Evolutionary conservation across 2,113 vertebrate genomes (phyloP), one percentile per base, ranked within the genome.

Genomic region (Paedocypris sp.): DNA sequence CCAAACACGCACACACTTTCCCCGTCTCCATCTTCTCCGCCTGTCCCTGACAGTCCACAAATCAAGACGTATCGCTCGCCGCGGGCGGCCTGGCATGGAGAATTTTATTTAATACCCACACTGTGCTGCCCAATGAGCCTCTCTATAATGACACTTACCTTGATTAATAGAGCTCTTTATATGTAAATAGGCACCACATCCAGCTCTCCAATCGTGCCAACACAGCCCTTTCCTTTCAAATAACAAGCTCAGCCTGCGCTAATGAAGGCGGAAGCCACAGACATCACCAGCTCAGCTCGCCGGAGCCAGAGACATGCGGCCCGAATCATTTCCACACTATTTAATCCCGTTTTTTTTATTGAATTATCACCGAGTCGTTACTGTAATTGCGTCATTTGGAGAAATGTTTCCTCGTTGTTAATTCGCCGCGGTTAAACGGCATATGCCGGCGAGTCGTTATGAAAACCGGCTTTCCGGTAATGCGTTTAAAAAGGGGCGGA

Each of bases 131-230:
- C 91, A 94, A 90, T 91, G 93, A 93, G 90, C 89, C 90, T 77
- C 82, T 85, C 84, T 88, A 85, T 91, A 92, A 94, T 91, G 92
- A 92, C 90, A 91, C 87, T 75, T 88, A 91, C 87, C 88, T 92
- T 93, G 91, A 95, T 94, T 93, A 92, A 95, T 83, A 91, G 91
- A 90, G 89, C 89, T 87, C 89, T 92, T 89, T 91, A 85, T 93
- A 97, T 97, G 91, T 89, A 95, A 94, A 97, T 94, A 91, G 87
- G 85, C 85, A 81, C 85, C 81, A 83, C 81, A 80, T 89, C 86
- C 69, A 88, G 85, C 61, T 73, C 62, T 57, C 69, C 86, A 87
- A 87, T 77, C 80, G 85, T 72, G 74, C 62, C 81, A 81, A 85
- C 83, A 82, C 83, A 87, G 77, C 45, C 45, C 42, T 46, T 42